Percentiles rank a stretch among this genome's conserved stretches.
phyloP scores from a whole-genome alignment of 1,140 invertebrate genomes.

The Zaprionus davidi region DNA sequence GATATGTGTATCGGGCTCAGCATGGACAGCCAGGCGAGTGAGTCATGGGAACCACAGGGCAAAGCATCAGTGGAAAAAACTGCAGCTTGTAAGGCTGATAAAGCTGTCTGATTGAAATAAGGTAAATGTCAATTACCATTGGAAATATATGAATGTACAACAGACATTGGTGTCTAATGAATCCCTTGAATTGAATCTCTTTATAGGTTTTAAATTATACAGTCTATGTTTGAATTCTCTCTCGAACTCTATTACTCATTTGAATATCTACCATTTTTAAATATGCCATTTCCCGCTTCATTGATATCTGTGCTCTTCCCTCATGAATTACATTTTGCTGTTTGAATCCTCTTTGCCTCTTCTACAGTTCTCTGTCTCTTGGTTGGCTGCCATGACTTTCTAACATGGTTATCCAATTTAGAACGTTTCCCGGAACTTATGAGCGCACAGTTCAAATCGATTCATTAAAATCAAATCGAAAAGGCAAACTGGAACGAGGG shows the following conservation, averaged over 20 bases:
- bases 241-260: no score
- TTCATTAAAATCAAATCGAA: conserved; percentile 69
- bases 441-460: conserved; percentile 74
- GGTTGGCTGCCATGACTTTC: not conserved
- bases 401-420: conserved; percentile 78
- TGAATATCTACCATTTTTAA: no score
- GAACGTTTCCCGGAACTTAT: conserved; percentile 64
- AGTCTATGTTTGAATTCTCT: no score
- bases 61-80: conserved; percentile 10
- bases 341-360: not conserved
- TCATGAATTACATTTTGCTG: no score
- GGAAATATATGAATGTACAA: no score
- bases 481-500: conserved; percentile 49
- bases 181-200: no score
- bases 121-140: not conserved
- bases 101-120: not conserved
- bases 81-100: conserved; percentile 5
- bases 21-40: not conserved
- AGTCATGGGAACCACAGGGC: conserved; percentile 27
- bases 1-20: not conserved
- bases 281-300: not conserved
- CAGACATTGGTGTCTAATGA: no score
- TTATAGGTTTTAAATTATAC: no score
- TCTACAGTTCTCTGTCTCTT: not conserved
- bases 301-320: not conserved